These are phyloP conservation scores for Cynocephalus volans DNA, from an alignment of 2,113 vertebrate species.

Conservation along the genomic window DNA sequence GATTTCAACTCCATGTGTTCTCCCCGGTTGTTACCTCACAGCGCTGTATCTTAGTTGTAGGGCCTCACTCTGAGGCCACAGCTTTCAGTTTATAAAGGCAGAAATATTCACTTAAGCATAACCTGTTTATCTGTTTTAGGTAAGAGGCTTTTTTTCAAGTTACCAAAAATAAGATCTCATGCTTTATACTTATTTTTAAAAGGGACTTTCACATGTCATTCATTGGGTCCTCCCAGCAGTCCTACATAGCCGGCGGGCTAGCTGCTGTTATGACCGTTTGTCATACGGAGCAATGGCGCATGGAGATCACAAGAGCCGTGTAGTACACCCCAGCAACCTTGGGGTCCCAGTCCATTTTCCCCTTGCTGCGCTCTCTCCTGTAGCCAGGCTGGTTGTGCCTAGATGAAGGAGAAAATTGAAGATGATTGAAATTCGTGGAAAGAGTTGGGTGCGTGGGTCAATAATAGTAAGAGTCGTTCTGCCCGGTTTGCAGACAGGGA, in stretches of 20 bases:
- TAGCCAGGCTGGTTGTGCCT: background rate
- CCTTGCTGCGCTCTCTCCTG: background rate
- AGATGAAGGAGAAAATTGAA: background rate
- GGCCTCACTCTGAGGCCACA: background rate
- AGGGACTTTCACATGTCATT: background rate
- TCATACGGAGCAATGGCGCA: accelerated
- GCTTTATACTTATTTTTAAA: slow-evolving; percentile 35
- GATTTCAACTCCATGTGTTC: background rate
- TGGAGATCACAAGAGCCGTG: background rate
- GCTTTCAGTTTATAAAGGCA: background rate
- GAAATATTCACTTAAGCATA: slow-evolving; percentile 20
- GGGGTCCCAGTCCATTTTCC: background rate
- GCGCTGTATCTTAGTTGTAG: background rate
- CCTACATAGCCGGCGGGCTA: background rate
- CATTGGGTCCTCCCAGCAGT: background rate
- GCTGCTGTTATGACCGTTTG: background rate
- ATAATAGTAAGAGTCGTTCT: background rate
- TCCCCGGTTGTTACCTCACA: background rate
- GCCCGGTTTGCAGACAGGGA: background rate
- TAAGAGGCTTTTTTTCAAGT: slow-evolving; percentile 29
- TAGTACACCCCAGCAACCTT: too few species aligned
- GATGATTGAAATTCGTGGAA: background rate
- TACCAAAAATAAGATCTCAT: slow-evolving; percentile 34
- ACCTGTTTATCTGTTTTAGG: background rate
- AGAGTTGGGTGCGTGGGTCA: accelerated